Percentiles rank a stretch among this genome's conserved stretches.
phyloP scores from a whole-genome alignment of 92 coral and sea anemone species.

The Phenganax stokvisi region DNA sequence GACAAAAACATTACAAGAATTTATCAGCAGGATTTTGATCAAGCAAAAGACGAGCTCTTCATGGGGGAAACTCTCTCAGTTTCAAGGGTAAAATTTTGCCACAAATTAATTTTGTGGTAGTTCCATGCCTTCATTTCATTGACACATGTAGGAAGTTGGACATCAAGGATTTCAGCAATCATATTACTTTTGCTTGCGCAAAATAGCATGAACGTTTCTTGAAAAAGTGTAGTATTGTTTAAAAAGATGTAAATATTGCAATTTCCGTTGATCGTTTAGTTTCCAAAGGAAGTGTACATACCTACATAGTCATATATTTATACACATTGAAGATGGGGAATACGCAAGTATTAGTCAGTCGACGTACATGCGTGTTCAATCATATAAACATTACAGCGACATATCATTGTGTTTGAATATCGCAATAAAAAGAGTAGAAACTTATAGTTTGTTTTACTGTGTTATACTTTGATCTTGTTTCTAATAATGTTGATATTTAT shows the following conservation, averaged over 20 bases:
- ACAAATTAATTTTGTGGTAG: too few species aligned
- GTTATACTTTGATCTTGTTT: background rate
- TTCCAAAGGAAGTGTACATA: background rate
- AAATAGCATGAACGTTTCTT: too few species aligned
- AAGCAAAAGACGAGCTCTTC: too few species aligned
- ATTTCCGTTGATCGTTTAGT: background rate
- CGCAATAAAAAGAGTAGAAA: constrained; percentile 1
- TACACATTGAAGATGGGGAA: constrained; percentile 5
- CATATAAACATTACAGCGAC: background rate
- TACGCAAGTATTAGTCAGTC: constrained; percentile 7
- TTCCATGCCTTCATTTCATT: too few species aligned
- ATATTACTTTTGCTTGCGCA: too few species aligned
- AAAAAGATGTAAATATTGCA: constrained; percentile 1
- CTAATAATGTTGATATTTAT: too few species aligned
- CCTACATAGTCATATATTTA: constrained; percentile 1
- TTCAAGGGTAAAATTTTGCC: too few species aligned
- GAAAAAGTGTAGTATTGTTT: too few species aligned
- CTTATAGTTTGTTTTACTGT: background rate
- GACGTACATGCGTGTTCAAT: background rate
- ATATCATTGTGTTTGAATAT: background rate
- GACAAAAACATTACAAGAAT: background rate
- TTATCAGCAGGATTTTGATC: too few species aligned
- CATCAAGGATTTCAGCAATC: too few species aligned
- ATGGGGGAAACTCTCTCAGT: too few species aligned
- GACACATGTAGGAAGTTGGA: too few species aligned